Base-by-base conservation (phyloP, 2,888 invertebrate genomes). In the Pachydiplax longipennis region DNA sequence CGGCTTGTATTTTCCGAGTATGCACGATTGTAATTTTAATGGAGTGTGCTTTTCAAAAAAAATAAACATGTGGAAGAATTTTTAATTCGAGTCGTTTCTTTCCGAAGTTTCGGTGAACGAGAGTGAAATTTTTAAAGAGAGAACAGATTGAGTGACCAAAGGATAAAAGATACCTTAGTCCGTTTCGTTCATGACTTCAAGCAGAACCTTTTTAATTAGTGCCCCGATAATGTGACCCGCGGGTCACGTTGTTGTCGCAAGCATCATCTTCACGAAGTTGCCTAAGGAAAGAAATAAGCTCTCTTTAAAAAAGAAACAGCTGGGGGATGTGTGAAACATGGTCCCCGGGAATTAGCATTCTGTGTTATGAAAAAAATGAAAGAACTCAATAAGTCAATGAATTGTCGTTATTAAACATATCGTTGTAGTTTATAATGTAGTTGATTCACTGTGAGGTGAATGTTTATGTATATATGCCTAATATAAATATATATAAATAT, bases 401-500 rank as follows among this genome's bases (percentile, higher is more conserved):
- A 87, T 87, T 87, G 87, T 87, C 87, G 87, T 87, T 87, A 87
- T 87, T 87, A 61, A 53, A 87, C 87, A 87, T 87, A 87, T 87
- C 87, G 87, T 61, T 87, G 87, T 87, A 87, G 87, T 87, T 37
- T 87, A 87, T 87, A 61, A 87, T 87, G 87, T 87, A 87, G 87
- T 87, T 87, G 10, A 61, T 87, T 87, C 87, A 87, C 87, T 61
- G 58, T 58, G 61, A 61, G 53, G 87, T 87, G 87, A 87, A 87
- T 87, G 87, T 87, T 12, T 61, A 65, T 87, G 87, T 87, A 87
- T 87, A 87, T 87, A 87, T 87, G 87, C 87, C 87, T 87, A 87
- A 87, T 87, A 53, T 53, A 53, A 53, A 53, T 53, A 53, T 53
- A 53, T 53, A 53, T 53, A 53, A 53, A 53, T 53, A 87, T 87